A percentile compares a stretch with the other conserved stretches of the same genome.
Evolutionary conservation across 2,113 vertebrate genomes (phyloP).

Genomic region (Fulmarus glacialis): DNA sequence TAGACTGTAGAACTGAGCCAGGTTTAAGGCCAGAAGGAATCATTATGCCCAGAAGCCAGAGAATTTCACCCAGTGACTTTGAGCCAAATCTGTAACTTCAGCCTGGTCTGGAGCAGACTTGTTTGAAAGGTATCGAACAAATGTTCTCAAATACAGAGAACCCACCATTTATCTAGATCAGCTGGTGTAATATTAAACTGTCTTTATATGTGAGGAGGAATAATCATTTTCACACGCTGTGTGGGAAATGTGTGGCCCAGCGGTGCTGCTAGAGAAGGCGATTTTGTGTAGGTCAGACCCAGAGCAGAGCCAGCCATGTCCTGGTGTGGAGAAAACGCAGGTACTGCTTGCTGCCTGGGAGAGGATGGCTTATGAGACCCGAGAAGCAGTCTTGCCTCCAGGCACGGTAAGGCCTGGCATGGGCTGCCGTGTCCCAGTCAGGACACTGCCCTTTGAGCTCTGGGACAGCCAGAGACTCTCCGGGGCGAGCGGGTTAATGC

Average conservation of each 20-base stretch:
- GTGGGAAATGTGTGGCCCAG: neutral
- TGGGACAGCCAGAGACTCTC: neutral
- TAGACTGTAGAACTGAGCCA: neutral
- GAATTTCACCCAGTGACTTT: neutral
- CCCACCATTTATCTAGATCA: neutral
- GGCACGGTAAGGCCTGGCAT: accelerated
- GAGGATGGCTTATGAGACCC: accelerated
- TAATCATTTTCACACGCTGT: accelerated
- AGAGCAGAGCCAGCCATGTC: neutral
- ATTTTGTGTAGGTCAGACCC: neutral
- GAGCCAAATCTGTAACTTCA: neutral
- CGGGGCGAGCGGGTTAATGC: accelerated
- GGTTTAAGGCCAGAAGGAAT: neutral
- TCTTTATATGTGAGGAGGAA: neutral
- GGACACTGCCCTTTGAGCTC: neutral
- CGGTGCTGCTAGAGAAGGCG: neutral
- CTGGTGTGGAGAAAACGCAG: accelerated
- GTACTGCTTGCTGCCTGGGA: accelerated
- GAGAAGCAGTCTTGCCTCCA: neutral
- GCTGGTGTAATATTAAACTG: neutral
- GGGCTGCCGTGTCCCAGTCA: accelerated
- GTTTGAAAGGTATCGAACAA: neutral
- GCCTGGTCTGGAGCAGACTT: neutral
- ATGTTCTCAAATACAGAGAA: neutral
- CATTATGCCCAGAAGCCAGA: neutral